Percentiles rank a stretch among this genome's conserved stretches.
phyloP scores from a whole-genome alignment of 2,113 vertebrate genomes.

The Oryctolagus cuniculus region DNA sequence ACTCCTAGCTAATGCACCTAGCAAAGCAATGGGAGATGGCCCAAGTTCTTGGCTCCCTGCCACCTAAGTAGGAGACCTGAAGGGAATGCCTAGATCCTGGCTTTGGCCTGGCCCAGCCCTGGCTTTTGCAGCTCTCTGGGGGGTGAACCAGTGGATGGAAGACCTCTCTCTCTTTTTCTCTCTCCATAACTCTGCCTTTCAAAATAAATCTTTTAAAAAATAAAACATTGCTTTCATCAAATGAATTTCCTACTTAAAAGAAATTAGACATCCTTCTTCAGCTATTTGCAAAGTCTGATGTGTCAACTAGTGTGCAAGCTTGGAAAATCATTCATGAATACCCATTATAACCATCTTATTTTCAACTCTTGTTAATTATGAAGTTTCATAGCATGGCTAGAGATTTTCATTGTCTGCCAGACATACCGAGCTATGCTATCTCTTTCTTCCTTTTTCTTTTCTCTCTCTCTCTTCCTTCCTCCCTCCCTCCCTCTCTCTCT shows the following conservation, averaged over 20 bases:
- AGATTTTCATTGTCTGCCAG: background rate
- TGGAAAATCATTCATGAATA: background rate
- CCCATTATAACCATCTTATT: background rate
- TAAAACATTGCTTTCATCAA: background rate
- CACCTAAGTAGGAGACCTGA: too few relatives aligned
- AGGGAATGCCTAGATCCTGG: too few relatives aligned
- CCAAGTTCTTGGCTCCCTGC: too few relatives aligned
- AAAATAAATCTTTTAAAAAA: too few relatives aligned
- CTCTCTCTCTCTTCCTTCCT: background rate
- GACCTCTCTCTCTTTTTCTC: too few relatives aligned
- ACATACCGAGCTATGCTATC: background rate
- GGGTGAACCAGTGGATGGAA: too few relatives aligned
- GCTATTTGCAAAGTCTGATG: slow-evolving; percentile 12
- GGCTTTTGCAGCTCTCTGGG: too few relatives aligned
- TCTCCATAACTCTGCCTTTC: too few relatives aligned
- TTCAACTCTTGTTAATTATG: background rate
- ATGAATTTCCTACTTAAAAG: background rate
- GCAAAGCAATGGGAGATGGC: too few relatives aligned
- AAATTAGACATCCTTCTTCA: background rate
- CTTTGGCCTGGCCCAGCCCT: too few relatives aligned
- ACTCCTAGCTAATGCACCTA: too few relatives aligned
- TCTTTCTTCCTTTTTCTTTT: background rate
- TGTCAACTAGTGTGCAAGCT: background rate
- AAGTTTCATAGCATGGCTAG: background rate
- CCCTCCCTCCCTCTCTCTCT: background rate